Base-by-base conservation (phyloP, 2,113 vertebrate genomes). In the Malurus cyaneus region DNA sequence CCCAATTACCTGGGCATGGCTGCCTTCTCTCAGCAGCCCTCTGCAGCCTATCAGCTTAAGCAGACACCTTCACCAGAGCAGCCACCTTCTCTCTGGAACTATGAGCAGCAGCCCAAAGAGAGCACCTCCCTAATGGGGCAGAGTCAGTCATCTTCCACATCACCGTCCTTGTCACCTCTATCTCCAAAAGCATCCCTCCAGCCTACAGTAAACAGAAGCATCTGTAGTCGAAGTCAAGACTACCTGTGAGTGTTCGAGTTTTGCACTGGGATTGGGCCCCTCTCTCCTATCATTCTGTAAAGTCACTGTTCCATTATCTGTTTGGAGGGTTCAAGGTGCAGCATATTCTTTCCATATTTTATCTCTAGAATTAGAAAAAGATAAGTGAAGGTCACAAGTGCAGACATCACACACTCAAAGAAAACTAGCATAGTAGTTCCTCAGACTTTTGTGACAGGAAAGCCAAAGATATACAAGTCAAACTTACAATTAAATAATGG, bases 1-100 rank as follows among this genome's bases (percentile, higher is more conserved):
- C 98, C 98, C 71, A 99, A 12, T 97, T 99, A 99, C 96, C 98
- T 98, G 95, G 98, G 98, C 9, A 44, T 98, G 88, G 95, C 97
- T 56, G 21, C 87, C 82, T 96, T 97, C 5, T 94, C 96, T 67
- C 97, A 96, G 67, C 94, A 89, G 24, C 66, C 82, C 19, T 50
- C 94, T 77, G 34, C 93, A 72, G 42, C 80, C 56, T 91, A 87
- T 61, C 97, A 97, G 62, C 94, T 97, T 80, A 99, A 98, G 95
- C 95, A 97, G 73, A 89, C 93, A 64, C 94, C 97, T 56, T 97
- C 98, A 73, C 80, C 97, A 2, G 98, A 99, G 49, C 98, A 97
- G 60, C 86, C 94, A 18, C 79, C 92, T 62, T 89, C 91, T 11
- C 96, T 97, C 60, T 98, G 98, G 98, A 98, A 96, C 96, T 99